Base-by-base conservation (phyloP, 2,888 invertebrate species). In the Tenthredo amoena region DNA sequence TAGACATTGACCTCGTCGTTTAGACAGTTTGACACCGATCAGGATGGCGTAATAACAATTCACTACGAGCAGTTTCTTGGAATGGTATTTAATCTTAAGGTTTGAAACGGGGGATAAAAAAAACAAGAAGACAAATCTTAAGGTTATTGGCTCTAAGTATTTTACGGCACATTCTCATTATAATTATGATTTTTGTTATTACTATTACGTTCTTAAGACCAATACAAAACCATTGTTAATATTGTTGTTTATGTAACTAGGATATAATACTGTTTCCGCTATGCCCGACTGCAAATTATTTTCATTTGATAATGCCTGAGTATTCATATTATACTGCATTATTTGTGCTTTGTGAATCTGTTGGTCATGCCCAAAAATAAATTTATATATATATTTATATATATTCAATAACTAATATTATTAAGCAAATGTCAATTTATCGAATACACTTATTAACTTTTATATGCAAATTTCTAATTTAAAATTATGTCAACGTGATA, bases 1-100 rank as follows among this genome's bases (percentile, higher is more conserved):
- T 95, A 99, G 98, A 98, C 98, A 0, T 93, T 99, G 88, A 99
- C 99, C 34, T 95, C 97, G 84, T 95, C 98, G 77, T 99, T 99
- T 93, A 95, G 97, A 85, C 96, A 97, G 88, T 96, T 96, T 91
- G 99, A 99, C 93, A 97, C 97, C 0, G 98, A 99, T 92, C 96
- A 97, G 94, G 98, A 98, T 94, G 99, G 99, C n/a, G 96, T 98
- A 85, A 99, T 99, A 88, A 97, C 97, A 84, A 98, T 99, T 91
- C 97, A 98, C 90, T 99, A 99, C 91, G 99, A 99, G 94, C 98
- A 99, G 93, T 99, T 99, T 94, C 95, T 99, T 86, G 97, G 96
- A 90, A 97, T 99, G 96, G 98, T 99, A 43, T 97, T 97, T 92
- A 96, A 96, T 90, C 94, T 97, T 81, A 97, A 97, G 94, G 95